A percentile compares a stretch with the other conserved stretches of the same genome.
phyloP scores from a whole-genome alignment of 2,797 vertebrate species.

The Phataginus tricuspis region DNA sequence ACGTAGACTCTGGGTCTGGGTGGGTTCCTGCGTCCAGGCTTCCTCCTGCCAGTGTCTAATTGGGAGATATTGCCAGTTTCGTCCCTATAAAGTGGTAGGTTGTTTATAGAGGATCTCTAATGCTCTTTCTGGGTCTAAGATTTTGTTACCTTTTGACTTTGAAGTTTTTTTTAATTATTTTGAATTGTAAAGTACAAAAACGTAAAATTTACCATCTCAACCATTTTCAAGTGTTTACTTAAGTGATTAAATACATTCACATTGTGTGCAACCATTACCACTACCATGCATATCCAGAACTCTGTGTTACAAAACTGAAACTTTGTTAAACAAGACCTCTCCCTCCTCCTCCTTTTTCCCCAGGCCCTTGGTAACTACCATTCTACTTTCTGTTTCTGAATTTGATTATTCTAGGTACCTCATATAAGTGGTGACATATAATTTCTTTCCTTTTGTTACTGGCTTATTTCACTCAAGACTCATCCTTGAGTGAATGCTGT shows the following conservation, averaged over 20 bases:
- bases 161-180: neutral
- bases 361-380: neutral
- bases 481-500: neutral
- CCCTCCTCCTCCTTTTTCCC: neutral
- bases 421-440: neutral
- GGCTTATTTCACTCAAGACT: neutral
- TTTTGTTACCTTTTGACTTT: conserved; percentile 19
- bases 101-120: neutral
- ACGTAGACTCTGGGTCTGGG: neutral
- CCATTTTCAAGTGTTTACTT: neutral
- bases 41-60: neutral
- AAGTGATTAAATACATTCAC: neutral
- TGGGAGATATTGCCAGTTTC: neutral
- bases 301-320: neutral
- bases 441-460: neutral
- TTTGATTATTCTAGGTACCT: neutral
- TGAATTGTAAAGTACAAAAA: neutral
- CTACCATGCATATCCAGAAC: neutral
- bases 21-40: neutral
- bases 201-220: neutral
- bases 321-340: neutral
- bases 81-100: neutral
- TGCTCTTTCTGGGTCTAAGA: neutral
- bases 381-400: neutral
- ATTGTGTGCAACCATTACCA: neutral